Evolutionary conservation across 2,888 invertebrate species (phyloP), one percentile per base, ranked within the genome.

Genomic region (Ceramica pisi): DNA sequence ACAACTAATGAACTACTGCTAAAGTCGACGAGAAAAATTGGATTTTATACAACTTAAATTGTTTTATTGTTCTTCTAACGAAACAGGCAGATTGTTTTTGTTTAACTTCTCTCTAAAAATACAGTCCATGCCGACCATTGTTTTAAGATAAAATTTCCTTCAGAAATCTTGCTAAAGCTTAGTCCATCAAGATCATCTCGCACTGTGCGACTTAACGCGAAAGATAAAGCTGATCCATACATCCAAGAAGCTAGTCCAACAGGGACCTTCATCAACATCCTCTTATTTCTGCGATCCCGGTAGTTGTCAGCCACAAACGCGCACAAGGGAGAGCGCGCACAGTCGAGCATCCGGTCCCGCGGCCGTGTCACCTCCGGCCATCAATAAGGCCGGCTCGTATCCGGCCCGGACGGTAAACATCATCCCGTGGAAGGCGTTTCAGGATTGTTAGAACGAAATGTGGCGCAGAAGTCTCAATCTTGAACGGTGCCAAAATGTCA

Each of bases 321-420:
- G 71, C 74, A 63, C 81, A 78, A 77, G 66, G 81, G 81, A 67
- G 75, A 62, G 67, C 69, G 73, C 67, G 82, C 80, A 86, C 85
- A 83, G 77, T 71, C 68, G 75, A 63, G 71, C 79, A 67, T 86
- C 86, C 87, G 83, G 80, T 65, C 73, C 66, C 64, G 73, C 74
- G 75, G 80, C 75, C 81, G 74, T 67, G 67, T 78, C 69, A 86
- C 86, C 80, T 87, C 86, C 86, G 86, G 84, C 87, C 82, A 86
- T 86, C 87, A 76, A 86, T 86, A 84, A 85, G 73, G 76, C 68
- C 70, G 51, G 73, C 80, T 74, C 76, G 83, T 74, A 79, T 86
- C 86, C 87, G 76, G 72, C 66, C 60, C 72, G 72, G 76, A 73
- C 71, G 75, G 76, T 83, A 86, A 85, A 83, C 78, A 86, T 68